Base-by-base conservation (phyloP, 2,113 vertebrate species). In the Cichladusa arquata region DNA sequence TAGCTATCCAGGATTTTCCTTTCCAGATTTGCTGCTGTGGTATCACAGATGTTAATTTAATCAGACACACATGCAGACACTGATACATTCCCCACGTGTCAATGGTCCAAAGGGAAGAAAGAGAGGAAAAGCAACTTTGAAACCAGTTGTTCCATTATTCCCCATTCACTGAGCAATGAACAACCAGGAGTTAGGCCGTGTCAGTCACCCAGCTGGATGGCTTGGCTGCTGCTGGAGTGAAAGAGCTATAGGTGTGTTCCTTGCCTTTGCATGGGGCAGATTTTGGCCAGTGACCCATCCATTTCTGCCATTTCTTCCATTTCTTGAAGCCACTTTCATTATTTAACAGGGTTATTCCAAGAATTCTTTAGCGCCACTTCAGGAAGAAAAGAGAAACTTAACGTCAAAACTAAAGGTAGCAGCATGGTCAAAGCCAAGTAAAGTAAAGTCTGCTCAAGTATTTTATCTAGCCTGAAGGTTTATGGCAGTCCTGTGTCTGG, bases 391-490 rank as follows among this genome's bases (percentile, higher is more conserved):
- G 70, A 83, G 40, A 85, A 86, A 64, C 34, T 51, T 91, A 60
- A 79, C 86, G 90, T 82, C 77, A 81, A 72, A 94, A 94, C 91
- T 92, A 79, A 93, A 93, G 70, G 34, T 28, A 73, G 47, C 50
- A 74, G 16, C 1, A 0, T 40, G 44, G 64, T 64, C 60, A 71
- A 86, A 95, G 48, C 61, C 90, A 92, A 50, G 80, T 88, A 87
- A 56, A 88, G 42, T 73, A 33, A 57, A 53, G 86, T 81, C 87
- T 85, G 70, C 93, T 93, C 47, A 70, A 89, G 58, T 91, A 25
- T 96, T 95, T 93, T 93, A 71, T 94, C 91, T 93, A 92, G 83
- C 88, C 57, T 91, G 69, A 94, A 53, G 19, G 16, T 70, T 87
- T 88, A 33, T 81, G 36, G 71, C 64, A 70, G 81, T 56, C 10